These are phyloP conservation scores for Oxycera nigricornis DNA, from an alignment of 2,888 invertebrate genomes.

Conservation along the genomic window DNA sequence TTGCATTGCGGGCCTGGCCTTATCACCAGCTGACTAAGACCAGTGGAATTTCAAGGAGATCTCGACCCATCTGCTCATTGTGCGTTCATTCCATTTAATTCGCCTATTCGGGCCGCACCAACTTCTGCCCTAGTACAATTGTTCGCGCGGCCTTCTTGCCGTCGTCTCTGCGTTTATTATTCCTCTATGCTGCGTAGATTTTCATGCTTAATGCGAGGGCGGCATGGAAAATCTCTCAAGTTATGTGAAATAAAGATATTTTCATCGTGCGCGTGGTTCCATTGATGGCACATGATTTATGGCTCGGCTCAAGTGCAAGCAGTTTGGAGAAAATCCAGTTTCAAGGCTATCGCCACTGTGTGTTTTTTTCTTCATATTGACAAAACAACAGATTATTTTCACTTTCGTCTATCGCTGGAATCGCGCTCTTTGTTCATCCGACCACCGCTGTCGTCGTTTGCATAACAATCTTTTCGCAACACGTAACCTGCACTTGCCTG, in stretches of 20 bases:
- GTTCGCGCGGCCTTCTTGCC: neutral
- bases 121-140: neutral
- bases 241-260: slow-evolving; percentile 15
- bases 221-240: slow-evolving; percentile 9
- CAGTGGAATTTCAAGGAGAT: neutral
- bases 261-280: too few relatives aligned
- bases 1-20: neutral
- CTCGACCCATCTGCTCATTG: neutral
- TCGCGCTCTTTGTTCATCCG: too few relatives aligned
- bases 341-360: too few relatives aligned
- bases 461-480: too few relatives aligned
- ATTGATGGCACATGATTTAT: too few relatives aligned
- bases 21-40: slow-evolving; percentile 29
- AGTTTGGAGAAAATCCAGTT: too few relatives aligned
- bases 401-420: too few relatives aligned
- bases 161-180: neutral
- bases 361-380: too few relatives aligned
- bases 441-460: too few relatives aligned
- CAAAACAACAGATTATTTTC: too few relatives aligned
- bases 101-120: neutral
- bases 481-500: too few relatives aligned
- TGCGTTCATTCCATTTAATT: slow-evolving; percentile 7
- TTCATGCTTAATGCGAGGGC: slow-evolving; percentile 7
- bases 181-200: slow-evolving; percentile 7
- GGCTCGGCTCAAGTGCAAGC: too few relatives aligned